A percentile compares a stretch with the other conserved stretches of the same genome.
Conservation (phyloP, 1,140 invertebrate species). For the Ruditapes philippinarum region DNA sequence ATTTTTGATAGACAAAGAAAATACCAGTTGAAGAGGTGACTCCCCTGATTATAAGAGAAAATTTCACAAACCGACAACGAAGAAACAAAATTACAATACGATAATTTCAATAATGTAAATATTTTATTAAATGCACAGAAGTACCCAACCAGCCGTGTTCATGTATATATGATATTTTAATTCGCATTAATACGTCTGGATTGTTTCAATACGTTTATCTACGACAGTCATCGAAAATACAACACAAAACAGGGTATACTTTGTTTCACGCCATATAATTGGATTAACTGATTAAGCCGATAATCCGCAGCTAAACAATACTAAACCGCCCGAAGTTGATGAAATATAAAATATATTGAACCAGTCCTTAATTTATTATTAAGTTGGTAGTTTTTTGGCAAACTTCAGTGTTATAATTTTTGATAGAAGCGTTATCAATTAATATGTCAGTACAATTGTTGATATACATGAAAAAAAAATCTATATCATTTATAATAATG, state of each 20-base stretch:
- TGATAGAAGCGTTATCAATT: not conserved
- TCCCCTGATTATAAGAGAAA: too few species aligned
- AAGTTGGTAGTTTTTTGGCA: slow-evolving; percentile 41
- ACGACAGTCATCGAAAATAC: not conserved
- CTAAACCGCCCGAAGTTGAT: not conserved
- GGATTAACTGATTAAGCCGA: slow-evolving; percentile 59
- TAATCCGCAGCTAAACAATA: slow-evolving; percentile 4
- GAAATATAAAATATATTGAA: not conserved
- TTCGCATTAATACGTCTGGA: slow-evolving; percentile 31
- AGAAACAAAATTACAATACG: too few species aligned
- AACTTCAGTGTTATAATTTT: not conserved
- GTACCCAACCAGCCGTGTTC: not conserved
- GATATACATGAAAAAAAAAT: too few species aligned
- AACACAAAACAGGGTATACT: slow-evolving; percentile 27
- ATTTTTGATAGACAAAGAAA: too few species aligned
- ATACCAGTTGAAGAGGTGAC: too few species aligned
- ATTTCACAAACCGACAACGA: too few species aligned
- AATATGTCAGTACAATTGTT: slow-evolving; percentile 21
- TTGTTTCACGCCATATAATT: slow-evolving; percentile 51
- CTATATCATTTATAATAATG: too few species aligned
- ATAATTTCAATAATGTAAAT: too few species aligned
- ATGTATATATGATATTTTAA: not conserved
- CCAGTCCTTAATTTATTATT: not conserved
- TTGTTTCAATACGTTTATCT: slow-evolving; percentile 33
- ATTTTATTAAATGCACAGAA: not conserved